These are phyloP conservation scores for Rhinogobio ventralis DNA, from an alignment of 2,797 vertebrate species.

Conservation along the genomic window DNA sequence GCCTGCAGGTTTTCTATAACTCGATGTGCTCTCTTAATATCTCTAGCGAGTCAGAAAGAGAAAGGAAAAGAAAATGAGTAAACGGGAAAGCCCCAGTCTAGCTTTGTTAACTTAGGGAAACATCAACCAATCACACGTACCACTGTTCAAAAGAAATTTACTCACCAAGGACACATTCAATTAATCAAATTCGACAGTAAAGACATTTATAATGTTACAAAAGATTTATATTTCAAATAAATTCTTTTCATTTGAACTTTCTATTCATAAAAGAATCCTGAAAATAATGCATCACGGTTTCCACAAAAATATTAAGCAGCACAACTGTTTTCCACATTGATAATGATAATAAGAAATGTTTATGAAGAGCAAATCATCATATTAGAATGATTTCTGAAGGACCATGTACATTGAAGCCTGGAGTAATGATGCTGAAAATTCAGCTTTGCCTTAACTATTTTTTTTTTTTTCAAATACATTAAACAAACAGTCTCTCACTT, in stretches of 20 bases:
- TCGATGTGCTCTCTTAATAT: constrained; percentile 91
- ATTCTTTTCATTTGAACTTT: not conserved
- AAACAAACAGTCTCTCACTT: too few species aligned
- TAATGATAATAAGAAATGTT: not conserved
- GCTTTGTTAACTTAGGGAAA: not conserved
- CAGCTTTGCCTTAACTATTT: not conserved
- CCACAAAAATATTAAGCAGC: not conserved
- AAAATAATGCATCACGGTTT: not conserved
- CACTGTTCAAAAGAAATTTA: not conserved
- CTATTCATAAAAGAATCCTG: not conserved
- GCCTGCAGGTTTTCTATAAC: constrained; percentile 90
- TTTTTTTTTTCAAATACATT: too few species aligned
- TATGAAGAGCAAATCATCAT: not conserved
- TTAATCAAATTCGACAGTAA: not conserved
- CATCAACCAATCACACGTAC: not conserved
- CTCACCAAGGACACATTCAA: not conserved
- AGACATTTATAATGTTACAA: too few species aligned
- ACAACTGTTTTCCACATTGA: not conserved
- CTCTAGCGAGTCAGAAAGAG: constrained; percentile 72
- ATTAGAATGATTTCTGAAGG: not conserved
- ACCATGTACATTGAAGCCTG: not conserved
- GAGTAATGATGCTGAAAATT: not conserved
- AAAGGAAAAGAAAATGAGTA: not conserved
- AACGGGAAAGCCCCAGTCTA: not conserved
- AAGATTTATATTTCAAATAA: not conserved